Evolutionary conservation across 2,888 invertebrate species (phyloP), one percentile per base, ranked within the genome.

Genomic region (Acanthosepion pharaonis): DNA sequence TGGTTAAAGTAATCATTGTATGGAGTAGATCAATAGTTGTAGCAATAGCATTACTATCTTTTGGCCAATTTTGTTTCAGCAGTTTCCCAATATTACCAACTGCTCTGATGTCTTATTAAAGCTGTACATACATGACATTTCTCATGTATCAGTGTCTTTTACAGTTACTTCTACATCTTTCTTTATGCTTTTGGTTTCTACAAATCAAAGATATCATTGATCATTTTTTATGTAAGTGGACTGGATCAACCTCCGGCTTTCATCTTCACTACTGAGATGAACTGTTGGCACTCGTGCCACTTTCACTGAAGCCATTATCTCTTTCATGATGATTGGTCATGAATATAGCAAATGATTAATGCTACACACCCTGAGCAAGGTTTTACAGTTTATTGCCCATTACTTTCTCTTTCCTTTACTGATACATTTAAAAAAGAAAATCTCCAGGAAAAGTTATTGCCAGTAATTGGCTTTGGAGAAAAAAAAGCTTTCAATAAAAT

Each of bases 151-250:
- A 55, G 55, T 25, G 20, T 59, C 8, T 51, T 15, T 51, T 51
- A 15, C 51, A 6, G 64, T 23, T 64, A 23, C 25, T 25, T 64
- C 64, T 64, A 8, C 25, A 8, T 2, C 23, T 64, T 64, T 64
- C n/a, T 78, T 78, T 33, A 15, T 78, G n/a, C 33, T 33, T 9
- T 33, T 15, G n/a, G n/a, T 15, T 78, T 15, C 78, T 18, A 18
- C 23, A 78, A 78, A 78, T 33, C n/a, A 15, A 18, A 78, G 78
- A 78, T n/a, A 15, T 78, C 78, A 78, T 78, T n/a, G n/a, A 78
- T 78, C 78, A 78, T 78, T n/a, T 78, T 78, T 78, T n/a, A 78
- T 78, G 78, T 15, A 78, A 78, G n/a, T 78, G 78, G 78, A n/a
- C 78, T 78, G 78, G n/a, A 33, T 78, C 78, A 78, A 78, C 78